These are phyloP conservation scores for Neomorphus geoffroyi DNA, from an alignment of 2,797 vertebrate species.

Conservation along the genomic window DNA sequence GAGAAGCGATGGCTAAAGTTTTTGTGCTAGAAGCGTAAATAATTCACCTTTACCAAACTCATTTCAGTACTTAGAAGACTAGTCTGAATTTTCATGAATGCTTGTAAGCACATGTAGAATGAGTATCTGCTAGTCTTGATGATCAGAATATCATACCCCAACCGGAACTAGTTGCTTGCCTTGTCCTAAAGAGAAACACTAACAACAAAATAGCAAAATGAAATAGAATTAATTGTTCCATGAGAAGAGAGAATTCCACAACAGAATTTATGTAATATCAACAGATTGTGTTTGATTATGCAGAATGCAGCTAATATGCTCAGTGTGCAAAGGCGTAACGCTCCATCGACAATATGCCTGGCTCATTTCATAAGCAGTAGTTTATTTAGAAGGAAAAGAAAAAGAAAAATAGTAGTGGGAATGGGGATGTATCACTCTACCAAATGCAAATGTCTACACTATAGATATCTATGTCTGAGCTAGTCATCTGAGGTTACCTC, in stretches of 20 bases:
- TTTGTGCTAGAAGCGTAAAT: background rate
- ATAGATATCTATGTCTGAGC: background rate
- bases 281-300: background rate
- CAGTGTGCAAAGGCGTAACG: background rate
- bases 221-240: background rate
- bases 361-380: background rate
- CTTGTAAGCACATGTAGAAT: background rate
- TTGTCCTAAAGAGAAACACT: background rate
- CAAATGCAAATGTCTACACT: background rate
- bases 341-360: background rate
- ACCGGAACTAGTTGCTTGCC: background rate
- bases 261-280: background rate
- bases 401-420: background rate
- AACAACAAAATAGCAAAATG: background rate
- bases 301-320: background rate
- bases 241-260: background rate
- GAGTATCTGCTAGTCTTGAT: background rate
- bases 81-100: background rate
- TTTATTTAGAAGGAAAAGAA: background rate
- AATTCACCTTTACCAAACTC: background rate
- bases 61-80: background rate
- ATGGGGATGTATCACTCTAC: rapidly evolving
- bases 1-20: background rate
- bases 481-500: background rate
- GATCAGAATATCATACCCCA: background rate